Evolutionary conservation across 2,888 invertebrate genomes (phyloP), one percentile per base, ranked within the genome.

Genomic region (Exephanes ischioxanthus): DNA sequence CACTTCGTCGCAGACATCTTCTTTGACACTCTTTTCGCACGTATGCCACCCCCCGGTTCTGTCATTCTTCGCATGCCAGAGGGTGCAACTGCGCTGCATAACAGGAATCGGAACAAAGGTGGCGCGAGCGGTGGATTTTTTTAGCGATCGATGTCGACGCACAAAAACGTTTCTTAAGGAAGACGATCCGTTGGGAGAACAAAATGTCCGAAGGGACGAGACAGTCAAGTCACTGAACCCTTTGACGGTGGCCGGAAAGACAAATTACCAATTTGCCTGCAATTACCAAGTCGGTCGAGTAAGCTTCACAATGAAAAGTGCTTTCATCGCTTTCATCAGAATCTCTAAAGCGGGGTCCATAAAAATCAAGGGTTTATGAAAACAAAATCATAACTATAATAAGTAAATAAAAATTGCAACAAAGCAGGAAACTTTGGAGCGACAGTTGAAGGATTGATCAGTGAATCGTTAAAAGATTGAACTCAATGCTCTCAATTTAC

Each of bases 11-110:
- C n/a, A 22, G 77, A 77, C 33, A 68, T 19, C 55, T 77, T 41
- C 45, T 80, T 71, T 51, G 41, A 63, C 70, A 30, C 55, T 78
- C 58, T 80, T 58, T 30, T 58, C 61, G 26, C 45, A 37, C 14
- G 53, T 48, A 55, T 67, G 51, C 53, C 26, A 61, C 53, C 26
- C 58, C 53, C 26, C 53, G 11, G n/a, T 37, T 75, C 68, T 41
- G 41, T 73, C 73, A 53, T 73, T 58, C 58, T 83, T 83, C 61
- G 41, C 72, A 70, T 58, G 26, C 19, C 55, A 37, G 22, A 61
- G 68, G 58, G 51, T 22, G 45, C 26, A 55, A 61, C 48, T 68
- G 61, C 48, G 22, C 45, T 33, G 37, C 48, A 53, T 14, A 66
- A 63, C 26, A 53, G 51, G 55, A 55, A 55, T 58, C 14, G 72